Conservation (phyloP, 2,113 vertebrate genomes). For the Pangasianodon hypophthalmus region DNA sequence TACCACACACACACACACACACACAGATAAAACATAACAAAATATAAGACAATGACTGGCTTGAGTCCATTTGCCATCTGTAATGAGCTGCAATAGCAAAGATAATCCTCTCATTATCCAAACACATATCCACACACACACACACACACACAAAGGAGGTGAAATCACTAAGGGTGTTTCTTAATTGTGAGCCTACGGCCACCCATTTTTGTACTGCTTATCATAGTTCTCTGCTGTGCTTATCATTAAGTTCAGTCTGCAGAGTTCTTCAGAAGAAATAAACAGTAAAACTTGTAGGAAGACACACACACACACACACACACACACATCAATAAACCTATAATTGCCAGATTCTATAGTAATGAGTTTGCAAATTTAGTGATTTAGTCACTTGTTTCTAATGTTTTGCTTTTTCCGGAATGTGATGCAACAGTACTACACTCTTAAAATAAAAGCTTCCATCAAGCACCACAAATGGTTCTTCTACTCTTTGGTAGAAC, state of each 20-base stretch:
- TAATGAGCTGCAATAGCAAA: not conserved
- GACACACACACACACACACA: not conserved
- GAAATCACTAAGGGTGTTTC: not conserved
- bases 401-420: not conserved
- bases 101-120: not conserved
- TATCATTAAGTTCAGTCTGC: not conserved
- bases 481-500: not conserved
- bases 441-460: not conserved
- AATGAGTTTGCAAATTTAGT: not conserved
- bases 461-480: not conserved
- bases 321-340: not conserved
- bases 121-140: not conserved
- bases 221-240: not conserved
- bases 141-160: not conserved
- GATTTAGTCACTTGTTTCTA: not conserved
- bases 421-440: not conserved
- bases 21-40: not conserved
- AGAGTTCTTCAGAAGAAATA: not conserved
- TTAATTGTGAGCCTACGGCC: not conserved
- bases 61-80: not conserved
- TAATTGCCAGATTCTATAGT: not conserved
- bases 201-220: conserved; percentile 6
- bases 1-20: not conserved
- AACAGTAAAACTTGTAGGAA: not conserved
- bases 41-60: not conserved